Evolutionary conservation across 2,888 invertebrate species (phyloP).

Genomic region (Nomada flava): DNA sequence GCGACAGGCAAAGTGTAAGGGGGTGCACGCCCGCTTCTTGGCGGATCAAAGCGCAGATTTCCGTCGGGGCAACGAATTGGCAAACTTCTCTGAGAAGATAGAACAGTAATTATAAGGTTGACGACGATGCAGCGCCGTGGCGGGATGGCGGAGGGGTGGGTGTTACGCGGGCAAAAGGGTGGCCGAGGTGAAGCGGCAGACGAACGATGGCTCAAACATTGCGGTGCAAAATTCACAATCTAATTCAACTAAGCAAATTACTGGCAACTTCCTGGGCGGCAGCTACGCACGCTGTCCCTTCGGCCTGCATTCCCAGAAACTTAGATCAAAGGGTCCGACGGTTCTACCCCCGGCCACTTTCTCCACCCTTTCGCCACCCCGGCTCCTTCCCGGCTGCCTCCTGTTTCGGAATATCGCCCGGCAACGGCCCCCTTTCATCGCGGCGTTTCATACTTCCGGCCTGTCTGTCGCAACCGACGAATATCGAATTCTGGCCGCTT

Average conservation of each 20-base stretch:
- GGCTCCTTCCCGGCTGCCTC: constrained; percentile 29
- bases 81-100: constrained; percentile 67
- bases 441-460: constrained; percentile 59
- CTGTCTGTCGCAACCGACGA: constrained; percentile 29
- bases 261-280: constrained; percentile 74
- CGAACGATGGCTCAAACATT: constrained; percentile 74
- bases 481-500: constrained; percentile 58
- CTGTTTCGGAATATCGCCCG: constrained; percentile 50
- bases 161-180: constrained; percentile 21
- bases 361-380: constrained; percentile 34
- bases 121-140: constrained; percentile 17
- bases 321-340: constrained; percentile 77
- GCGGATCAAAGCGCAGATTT: constrained; percentile 71
- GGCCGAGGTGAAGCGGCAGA: constrained; percentile 48
- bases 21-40: constrained; percentile 55
- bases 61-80: constrained; percentile 69
- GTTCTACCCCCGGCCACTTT: constrained; percentile 37
- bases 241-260: constrained; percentile 81
- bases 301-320: constrained; percentile 78
- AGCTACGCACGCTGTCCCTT: constrained; percentile 74
- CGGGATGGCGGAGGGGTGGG: background rate
- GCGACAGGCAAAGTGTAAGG: background rate
- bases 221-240: constrained; percentile 79
- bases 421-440: constrained; percentile 49
- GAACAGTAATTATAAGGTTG: constrained; percentile 76